A percentile compares a stretch with the other conserved stretches of the same genome.
phyloP scores from a whole-genome alignment of 2,113 vertebrate species.

The Neomonachus schauinslandi region DNA sequence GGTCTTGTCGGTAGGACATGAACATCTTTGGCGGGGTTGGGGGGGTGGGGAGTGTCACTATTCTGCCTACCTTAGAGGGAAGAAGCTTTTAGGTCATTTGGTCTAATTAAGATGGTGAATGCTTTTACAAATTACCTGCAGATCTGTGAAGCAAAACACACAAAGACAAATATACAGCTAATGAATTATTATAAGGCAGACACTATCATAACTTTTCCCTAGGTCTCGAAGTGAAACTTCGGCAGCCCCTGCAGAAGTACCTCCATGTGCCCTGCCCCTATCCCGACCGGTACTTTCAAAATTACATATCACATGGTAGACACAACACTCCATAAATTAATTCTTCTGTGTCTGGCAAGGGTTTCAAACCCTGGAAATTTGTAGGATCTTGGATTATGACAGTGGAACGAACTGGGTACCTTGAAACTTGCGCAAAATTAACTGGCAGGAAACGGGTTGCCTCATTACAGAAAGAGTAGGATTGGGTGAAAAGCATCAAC shows the following conservation, averaged over 20 bases:
- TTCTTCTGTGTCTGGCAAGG: not conserved
- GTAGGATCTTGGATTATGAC: not conserved
- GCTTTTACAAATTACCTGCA: not conserved
- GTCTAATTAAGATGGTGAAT: not conserved
- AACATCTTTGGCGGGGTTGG: not conserved
- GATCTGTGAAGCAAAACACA: not conserved
- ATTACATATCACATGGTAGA: not conserved
- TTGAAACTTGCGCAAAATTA: not conserved
- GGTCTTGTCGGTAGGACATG: not conserved
- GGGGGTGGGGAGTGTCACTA: not conserved
- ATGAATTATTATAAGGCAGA: not conserved
- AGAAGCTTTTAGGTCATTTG: not conserved
- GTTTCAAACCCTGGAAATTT: not conserved
- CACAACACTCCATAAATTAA: not conserved
- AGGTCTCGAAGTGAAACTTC: not conserved
- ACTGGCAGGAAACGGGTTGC: not conserved
- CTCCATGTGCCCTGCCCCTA: rapidly evolving
- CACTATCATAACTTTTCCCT: not conserved
- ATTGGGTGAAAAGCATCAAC: not conserved
- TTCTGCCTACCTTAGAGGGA: not conserved
- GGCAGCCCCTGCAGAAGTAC: not conserved
- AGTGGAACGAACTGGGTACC: not conserved
- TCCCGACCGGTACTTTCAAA: not conserved
- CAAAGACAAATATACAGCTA: not conserved
- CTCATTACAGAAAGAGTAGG: not conserved